phyloP scores from a whole-genome alignment of 1,140 invertebrate species.

The Campoletis sonorensis region DNA sequence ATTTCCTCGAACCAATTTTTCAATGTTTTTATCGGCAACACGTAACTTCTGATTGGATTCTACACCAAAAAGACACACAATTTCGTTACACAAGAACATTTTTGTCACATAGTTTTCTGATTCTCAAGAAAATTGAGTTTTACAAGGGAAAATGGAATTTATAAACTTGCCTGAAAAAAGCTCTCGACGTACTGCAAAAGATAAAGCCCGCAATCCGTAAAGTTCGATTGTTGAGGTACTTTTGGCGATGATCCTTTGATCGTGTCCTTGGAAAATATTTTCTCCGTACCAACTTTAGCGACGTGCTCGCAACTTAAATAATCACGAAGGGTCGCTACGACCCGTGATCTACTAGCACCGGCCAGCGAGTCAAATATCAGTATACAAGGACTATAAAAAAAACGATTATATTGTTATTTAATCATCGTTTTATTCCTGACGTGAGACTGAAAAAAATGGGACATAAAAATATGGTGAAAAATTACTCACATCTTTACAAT shows the following conservation, averaged over 20 bases:
- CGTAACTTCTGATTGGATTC: constrained; percentile 85
- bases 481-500: constrained; percentile 66
- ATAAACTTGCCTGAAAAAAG: constrained; percentile 87
- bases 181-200: constrained; percentile 96
- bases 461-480: no score
- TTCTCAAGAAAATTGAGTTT: not conserved
- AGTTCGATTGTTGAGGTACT: constrained; percentile 98
- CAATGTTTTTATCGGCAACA: constrained; percentile 85
- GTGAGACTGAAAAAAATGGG: not conserved
- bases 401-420: constrained; percentile 21
- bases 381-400: constrained; percentile 84
- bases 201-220: constrained; percentile 97
- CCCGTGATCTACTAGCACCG: constrained; percentile 86
- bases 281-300: constrained; percentile 82
- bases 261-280: constrained; percentile 85
- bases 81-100: no score
- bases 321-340: constrained; percentile 91
- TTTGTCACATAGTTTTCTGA: not conserved
- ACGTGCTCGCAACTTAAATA: constrained; percentile 94
- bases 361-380: constrained; percentile 96
- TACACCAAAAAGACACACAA: constrained; percentile 59
- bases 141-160: not conserved
- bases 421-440: not conserved
- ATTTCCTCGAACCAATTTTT: constrained; percentile 89
- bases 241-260: constrained; percentile 90